These are phyloP conservation scores for Lasioglossum pauxillum DNA, from an alignment of 2,888 invertebrate genomes.

Conservation along the genomic window DNA sequence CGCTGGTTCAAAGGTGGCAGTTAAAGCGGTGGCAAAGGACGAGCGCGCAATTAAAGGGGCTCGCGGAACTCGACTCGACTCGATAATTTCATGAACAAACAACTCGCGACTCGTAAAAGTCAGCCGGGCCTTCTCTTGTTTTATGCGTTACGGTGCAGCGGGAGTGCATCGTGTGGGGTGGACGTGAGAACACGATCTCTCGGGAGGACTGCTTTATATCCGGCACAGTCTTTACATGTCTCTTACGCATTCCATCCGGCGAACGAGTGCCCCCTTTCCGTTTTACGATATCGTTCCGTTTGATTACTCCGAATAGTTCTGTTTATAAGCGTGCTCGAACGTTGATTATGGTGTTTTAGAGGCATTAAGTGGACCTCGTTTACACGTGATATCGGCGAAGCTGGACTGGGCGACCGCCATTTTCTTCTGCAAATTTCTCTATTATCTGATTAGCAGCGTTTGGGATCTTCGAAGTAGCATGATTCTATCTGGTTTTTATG, in stretches of 20 bases:
- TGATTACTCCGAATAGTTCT: constrained; percentile 9
- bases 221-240: not conserved
- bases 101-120: constrained; percentile 77
- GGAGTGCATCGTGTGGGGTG: constrained; percentile 50
- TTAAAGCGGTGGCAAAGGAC: constrained; percentile 47
- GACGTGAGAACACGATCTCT: not conserved
- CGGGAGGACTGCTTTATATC: constrained; percentile 26
- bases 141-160: constrained; percentile 77
- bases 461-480: not conserved
- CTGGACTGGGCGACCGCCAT: not conserved
- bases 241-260: constrained; percentile 4
- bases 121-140: constrained; percentile 66
- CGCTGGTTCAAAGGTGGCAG: constrained; percentile 43
- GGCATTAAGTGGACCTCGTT: not conserved
- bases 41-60: constrained; percentile 63
- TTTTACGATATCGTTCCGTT: constrained; percentile 40
- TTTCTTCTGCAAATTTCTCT: not conserved
- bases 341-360: constrained; percentile 18
- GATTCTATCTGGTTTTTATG: not conserved
- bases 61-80: constrained; percentile 33
- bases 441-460: not conserved
- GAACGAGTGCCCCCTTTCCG: not conserved
- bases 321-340: not conserved
- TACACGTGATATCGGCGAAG: not conserved
- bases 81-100: constrained; percentile 76